Evolutionary conservation across 1,140 invertebrate genomes (phyloP), one percentile per base, ranked within the genome.

Genomic region (Sitodiplosis mosellana): DNA sequence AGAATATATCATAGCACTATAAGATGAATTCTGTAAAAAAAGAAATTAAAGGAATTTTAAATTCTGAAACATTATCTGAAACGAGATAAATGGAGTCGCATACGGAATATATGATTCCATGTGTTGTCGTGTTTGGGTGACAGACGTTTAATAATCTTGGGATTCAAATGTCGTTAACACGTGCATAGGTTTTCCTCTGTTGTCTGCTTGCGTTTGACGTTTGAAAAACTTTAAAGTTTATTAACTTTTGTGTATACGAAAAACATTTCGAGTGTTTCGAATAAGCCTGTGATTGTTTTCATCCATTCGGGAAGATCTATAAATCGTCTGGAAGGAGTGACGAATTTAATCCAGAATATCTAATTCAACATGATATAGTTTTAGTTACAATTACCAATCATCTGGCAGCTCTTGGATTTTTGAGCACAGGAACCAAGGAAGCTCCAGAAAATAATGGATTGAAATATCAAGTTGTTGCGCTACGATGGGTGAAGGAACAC

Each of bases 401-500:
- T n/a, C 64, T 83, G 4, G 75, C 65, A 34, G 72, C 70, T 0
- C 56, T 77, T 41, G 75, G 80, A 14, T 83, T 78, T 51, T 59
- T 83, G 27, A 76, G 74, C 51, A 79, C 75, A 0, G 78, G 75
- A 2, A 77, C 77, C 47, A 62, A 68, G 12, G 56, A 70, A 38
- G 72, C 75, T 0, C 71, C 78, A 0, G 83, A 81, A 12, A 85
- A 87, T 56, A 74, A 75, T 59, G 83, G 81, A 0, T 60, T 85
- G 21, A 80, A 80, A 58, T 84, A 87, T 64, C 81, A 85, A 64
- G 76, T 83, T 2, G 60, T 68, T 27, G 78, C 79, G 0, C 56
- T 87, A 1, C 68, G 72, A 33, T 89, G 83, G 83, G 66, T 88
- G 0, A 70, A 77, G 55, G 57, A 76, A 20, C 81, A 87, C 54